A percentile compares a stretch with the other conserved stretches of the same genome.
These are phyloP conservation scores for Lycopodina hypogea DNA, from an alignment of 37 sponge, comb jelly and placozoan genomes.

Conservation along the genomic window DNA sequence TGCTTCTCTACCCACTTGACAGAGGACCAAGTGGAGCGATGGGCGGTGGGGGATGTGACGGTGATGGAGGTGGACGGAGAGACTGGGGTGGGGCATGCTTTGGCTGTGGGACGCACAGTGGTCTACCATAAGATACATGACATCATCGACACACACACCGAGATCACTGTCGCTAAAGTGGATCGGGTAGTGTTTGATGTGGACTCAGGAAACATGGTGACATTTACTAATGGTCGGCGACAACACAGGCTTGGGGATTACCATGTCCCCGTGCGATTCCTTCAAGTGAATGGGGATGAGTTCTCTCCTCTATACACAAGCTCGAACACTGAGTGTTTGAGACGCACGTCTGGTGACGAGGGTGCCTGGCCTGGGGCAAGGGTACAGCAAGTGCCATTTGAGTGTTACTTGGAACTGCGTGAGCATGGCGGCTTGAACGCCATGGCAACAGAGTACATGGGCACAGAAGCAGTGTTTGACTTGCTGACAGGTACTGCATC, in stretches of 20 bases:
- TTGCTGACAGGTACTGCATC: conserved; percentile 25
- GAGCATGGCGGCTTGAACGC: not conserved
- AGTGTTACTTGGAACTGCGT: conserved; percentile 51
- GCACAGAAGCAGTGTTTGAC: conserved; percentile 42
- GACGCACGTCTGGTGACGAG: conserved; percentile 39
- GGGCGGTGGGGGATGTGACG: conserved; percentile 54
- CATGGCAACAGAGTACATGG: conserved; percentile 19
- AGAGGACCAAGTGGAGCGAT: conserved; percentile 55
- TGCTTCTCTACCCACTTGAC: conserved; percentile 78
- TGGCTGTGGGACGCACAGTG: conserved; percentile 53
- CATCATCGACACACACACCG: conserved; percentile 73
- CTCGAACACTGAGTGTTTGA: conserved; percentile 30
- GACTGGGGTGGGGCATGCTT: conserved; percentile 55
- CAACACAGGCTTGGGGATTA: conserved; percentile 41
- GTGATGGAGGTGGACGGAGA: conserved; percentile 42
- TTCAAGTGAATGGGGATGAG: not conserved
- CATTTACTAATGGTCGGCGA: conserved; percentile 48
- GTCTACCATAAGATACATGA: conserved; percentile 66
- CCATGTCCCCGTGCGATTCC: conserved; percentile 37
- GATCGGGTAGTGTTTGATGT: conserved; percentile 18
- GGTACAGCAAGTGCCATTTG: conserved; percentile 68
- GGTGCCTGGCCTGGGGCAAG: conserved; percentile 24
- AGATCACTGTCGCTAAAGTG: conserved; percentile 55
- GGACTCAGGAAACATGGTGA: not conserved
- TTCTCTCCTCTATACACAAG: conserved; percentile 42